These are phyloP conservation scores for Nysson spinosus DNA, from an alignment of 2,888 invertebrate genomes.

Conservation along the genomic window DNA sequence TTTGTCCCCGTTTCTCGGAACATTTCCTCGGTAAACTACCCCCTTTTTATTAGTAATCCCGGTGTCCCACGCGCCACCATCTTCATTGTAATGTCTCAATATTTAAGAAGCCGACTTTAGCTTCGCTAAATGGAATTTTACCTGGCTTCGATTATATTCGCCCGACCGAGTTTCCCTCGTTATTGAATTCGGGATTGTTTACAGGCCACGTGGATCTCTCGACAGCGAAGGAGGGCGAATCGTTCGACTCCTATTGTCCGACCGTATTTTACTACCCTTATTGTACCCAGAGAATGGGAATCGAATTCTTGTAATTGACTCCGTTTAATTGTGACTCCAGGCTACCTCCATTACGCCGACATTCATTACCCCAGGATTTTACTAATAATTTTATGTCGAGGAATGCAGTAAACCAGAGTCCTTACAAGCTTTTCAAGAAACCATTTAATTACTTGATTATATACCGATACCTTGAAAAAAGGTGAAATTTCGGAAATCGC, in stretches of 20 bases:
- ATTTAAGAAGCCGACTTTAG: conserved; percentile 5
- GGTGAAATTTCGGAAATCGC: no score
- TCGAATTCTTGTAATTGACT: conserved; percentile 31
- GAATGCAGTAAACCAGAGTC: no score
- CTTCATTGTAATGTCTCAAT: conserved; percentile 4
- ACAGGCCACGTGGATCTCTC: neutral
- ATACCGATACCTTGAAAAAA: no score
- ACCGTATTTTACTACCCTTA: conserved; percentile 12
- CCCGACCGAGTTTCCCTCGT: neutral
- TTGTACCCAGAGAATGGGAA: conserved; percentile 17
- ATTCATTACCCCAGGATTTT: neutral
- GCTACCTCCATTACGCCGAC: neutral
- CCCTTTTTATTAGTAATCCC: conserved; percentile 21
- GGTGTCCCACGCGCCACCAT: conserved; percentile 3
- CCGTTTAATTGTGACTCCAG: conserved; percentile 9
- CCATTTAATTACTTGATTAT: no score
- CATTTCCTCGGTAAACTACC: conserved; percentile 12
- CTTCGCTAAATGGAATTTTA: conserved; percentile 17
- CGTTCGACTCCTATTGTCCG: conserved; percentile 6
- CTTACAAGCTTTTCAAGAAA: no score
- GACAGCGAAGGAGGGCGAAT: neutral
- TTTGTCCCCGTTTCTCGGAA: neutral
- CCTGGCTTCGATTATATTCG: conserved; percentile 3
- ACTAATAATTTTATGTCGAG: no score
- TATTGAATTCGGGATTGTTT: conserved; percentile 15